Evolutionary conservation across 2,113 vertebrate genomes (phyloP).

Genomic region (Takifugu flavidus): DNA sequence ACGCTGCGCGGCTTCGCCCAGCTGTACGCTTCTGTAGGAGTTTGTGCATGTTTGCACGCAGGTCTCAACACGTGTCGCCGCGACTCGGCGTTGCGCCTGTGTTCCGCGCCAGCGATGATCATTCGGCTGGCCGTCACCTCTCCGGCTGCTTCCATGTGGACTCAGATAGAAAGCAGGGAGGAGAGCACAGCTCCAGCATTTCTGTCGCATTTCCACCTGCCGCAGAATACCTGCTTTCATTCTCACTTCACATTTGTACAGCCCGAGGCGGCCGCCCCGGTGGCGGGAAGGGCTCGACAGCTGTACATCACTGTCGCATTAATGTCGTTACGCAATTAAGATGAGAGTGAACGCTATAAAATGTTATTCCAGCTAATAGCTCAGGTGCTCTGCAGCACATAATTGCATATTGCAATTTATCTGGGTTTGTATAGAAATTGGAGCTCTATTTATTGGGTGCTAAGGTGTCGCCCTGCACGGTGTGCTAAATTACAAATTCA

Average conservation of each 20-base stretch:
- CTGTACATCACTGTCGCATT: slow-evolving; percentile 59
- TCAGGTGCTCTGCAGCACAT: slow-evolving; percentile 45
- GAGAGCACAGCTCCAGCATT: slow-evolving; percentile 50
- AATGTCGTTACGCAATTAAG: slow-evolving; percentile 61
- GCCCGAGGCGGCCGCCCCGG: slow-evolving; percentile 53
- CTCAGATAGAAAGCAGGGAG: slow-evolving; percentile 37
- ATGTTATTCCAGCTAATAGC: slow-evolving; percentile 59
- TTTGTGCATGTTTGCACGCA: slow-evolving; percentile 20
- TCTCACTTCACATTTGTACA: slow-evolving; percentile 64
- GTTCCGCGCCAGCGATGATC: slow-evolving; percentile 48
- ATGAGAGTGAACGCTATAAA: slow-evolving; percentile 41
- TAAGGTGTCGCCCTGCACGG: slow-evolving; percentile 19
- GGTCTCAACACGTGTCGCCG: slow-evolving; percentile 47
- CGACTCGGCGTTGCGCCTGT: slow-evolving; percentile 31
- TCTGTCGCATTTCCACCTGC: slow-evolving; percentile 57
- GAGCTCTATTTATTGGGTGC: slow-evolving; percentile 41
- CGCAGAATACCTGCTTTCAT: slow-evolving; percentile 63
- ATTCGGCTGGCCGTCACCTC: slow-evolving; percentile 60
- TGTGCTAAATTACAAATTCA: slow-evolving; percentile 65
- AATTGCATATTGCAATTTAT: slow-evolving; percentile 42
- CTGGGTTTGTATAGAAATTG: slow-evolving; percentile 51
- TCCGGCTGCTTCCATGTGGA: slow-evolving; percentile 34
- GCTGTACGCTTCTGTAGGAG: slow-evolving; percentile 14
- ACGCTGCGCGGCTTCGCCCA: slow-evolving; percentile 16
- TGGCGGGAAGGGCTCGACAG: slow-evolving; percentile 58